These are phyloP conservation scores for Troglohyphantes excavatus DNA, from an alignment of 2,888 invertebrate species.

Conservation along the genomic window DNA sequence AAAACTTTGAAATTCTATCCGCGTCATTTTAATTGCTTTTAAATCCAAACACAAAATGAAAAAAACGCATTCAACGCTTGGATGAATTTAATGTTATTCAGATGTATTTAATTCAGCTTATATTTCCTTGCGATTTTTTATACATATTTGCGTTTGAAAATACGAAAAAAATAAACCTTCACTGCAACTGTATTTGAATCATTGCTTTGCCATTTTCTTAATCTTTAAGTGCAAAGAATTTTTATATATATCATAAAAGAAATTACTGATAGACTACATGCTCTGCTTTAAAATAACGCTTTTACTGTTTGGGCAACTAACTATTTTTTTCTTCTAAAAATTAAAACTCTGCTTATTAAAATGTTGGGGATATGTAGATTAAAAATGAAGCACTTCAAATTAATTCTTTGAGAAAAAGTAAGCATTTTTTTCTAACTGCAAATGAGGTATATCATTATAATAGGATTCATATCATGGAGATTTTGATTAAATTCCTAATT, in stretches of 20 bases:
- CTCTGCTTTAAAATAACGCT: not conserved
- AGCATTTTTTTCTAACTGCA: not conserved
- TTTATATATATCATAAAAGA: not conserved
- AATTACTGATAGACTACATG: not conserved
- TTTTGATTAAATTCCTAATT: slow-evolving; percentile 44
- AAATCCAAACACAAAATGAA: slow-evolving; percentile 32
- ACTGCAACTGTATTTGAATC: not conserved
- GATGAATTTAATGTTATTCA: slow-evolving; percentile 42
- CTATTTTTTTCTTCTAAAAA: slow-evolving; percentile 26
- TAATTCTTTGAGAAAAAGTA: slow-evolving; percentile 33
- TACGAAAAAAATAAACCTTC: slow-evolving; percentile 2
- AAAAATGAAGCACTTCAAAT: slow-evolving; percentile 28
- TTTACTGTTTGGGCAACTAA: not conserved
- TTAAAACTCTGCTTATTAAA: slow-evolving; percentile 13
- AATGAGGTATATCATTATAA: slow-evolving; percentile 7
- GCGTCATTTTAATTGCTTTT: slow-evolving; percentile 48
- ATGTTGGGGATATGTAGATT: slow-evolving; percentile 41
- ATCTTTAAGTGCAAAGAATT: not conserved
- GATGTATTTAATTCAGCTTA: slow-evolving; percentile 40
- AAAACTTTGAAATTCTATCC: not conserved
- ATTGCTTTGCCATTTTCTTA: not conserved
- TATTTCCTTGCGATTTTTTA: not conserved
- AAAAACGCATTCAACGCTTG: slow-evolving; percentile 19
- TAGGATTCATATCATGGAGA: not conserved
- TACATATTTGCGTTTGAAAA: not conserved